These are phyloP conservation scores for Myotis myotis DNA, from an alignment of 2,797 vertebrate species.

Conservation along the genomic window DNA sequence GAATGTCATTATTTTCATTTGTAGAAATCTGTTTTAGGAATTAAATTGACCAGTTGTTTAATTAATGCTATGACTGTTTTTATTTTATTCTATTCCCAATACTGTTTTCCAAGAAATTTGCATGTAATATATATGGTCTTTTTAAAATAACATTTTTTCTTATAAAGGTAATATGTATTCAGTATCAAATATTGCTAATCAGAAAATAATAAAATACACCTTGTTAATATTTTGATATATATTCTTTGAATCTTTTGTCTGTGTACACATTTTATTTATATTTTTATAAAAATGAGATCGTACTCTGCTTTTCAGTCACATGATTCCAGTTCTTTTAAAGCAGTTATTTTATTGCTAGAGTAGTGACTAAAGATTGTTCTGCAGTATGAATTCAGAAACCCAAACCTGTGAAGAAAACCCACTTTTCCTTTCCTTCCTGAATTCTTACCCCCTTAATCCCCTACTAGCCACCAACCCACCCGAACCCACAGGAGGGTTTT, in stretches of 20 bases:
- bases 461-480: not conserved
- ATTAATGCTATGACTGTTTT: not conserved
- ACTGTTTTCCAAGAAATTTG: not conserved
- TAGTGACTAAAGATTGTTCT: not conserved
- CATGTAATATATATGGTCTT: not conserved
- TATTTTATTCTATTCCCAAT: not conserved
- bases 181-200: not conserved
- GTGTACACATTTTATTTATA: not conserved
- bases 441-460: not conserved
- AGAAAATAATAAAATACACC: not conserved
- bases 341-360: not conserved
- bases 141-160: constrained; percentile 12
- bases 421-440: not conserved
- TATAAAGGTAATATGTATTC: not conserved
- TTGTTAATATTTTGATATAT: not conserved
- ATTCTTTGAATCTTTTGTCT: not conserved
- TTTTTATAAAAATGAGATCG: not conserved
- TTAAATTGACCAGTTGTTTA: not conserved
- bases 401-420: not conserved
- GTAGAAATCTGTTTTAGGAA: not conserved
- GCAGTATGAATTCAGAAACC: constrained; percentile 10
- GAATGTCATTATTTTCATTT: not conserved
- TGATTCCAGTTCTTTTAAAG: not conserved
- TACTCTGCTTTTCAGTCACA: not conserved
- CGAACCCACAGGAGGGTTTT: not conserved